phyloP scores from a whole-genome alignment of 1,140 invertebrate genomes.

The Eciton burchellii region DNA sequence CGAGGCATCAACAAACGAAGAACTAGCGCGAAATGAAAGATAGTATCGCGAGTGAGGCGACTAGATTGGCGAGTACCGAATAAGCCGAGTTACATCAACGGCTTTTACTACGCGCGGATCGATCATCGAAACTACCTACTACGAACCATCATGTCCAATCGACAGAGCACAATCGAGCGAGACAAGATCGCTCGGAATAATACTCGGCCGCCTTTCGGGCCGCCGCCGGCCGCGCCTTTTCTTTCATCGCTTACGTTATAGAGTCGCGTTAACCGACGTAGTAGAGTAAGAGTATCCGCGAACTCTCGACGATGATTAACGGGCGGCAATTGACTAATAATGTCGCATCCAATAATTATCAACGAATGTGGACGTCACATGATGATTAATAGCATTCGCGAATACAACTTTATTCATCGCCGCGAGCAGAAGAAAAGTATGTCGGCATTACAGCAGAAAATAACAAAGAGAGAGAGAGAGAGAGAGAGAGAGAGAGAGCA shows the following conservation, averaged over 20 bases:
- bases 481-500: no score
- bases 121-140: conserved; percentile 61
- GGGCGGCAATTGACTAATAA: conserved; percentile 26
- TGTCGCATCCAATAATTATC: not conserved
- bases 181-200: conserved; percentile 69
- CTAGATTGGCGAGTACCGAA: conserved; percentile 12
- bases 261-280: not conserved
- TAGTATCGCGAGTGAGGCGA: not conserved
- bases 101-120: conserved; percentile 42
- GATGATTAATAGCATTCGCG: no score
- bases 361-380: no score
- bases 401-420: no score
- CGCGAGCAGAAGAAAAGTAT: no score
- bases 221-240: conserved; percentile 22
- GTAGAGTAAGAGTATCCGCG: conserved; percentile 4
- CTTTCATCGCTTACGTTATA: conserved; percentile 3
- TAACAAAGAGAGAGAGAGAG: no score
- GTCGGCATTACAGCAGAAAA: no score
- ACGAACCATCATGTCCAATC: conserved; percentile 67
- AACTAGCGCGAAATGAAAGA: conserved; percentile 1
- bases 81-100: conserved; percentile 60
- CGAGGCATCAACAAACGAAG: conserved; percentile 4
- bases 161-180: conserved; percentile 56
- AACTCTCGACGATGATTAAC: not conserved
- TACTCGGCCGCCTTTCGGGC: conserved; percentile 47